These are phyloP conservation scores for Gadus macrocephalus DNA, from an alignment of 2,113 vertebrate species.

Conservation along the genomic window DNA sequence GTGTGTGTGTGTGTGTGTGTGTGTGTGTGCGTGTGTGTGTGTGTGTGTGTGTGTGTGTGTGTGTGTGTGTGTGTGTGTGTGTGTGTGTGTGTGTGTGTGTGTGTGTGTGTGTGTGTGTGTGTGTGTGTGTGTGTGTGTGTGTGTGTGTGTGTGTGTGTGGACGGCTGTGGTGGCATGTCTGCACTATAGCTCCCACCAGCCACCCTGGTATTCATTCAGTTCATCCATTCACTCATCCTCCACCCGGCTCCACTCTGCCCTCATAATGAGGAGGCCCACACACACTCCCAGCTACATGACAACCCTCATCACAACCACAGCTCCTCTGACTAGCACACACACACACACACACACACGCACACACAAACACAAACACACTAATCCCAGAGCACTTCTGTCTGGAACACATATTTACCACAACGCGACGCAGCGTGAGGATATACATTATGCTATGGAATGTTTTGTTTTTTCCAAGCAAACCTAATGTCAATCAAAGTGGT, in stretches of 20 bases:
- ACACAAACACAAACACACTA: too few species aligned
- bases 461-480: too few species aligned
- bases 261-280: background rate
- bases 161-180: background rate
- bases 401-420: too few species aligned
- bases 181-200: background rate
- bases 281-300: conserved; percentile 26
- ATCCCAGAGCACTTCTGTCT: too few species aligned
- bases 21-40: background rate
- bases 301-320: conserved; percentile 18
- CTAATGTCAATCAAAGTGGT: too few species aligned
- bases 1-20: background rate
- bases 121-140: background rate
- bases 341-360: too few species aligned
- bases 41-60: background rate
- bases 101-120: background rate
- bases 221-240: background rate
- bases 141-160: background rate
- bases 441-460: too few species aligned
- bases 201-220: background rate
- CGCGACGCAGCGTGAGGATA: too few species aligned
- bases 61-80: background rate
- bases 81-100: background rate
- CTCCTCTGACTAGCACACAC: background rate
- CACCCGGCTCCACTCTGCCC: background rate